phyloP scores from a whole-genome alignment of 1,140 invertebrate species.

The Zelostemma sp. region DNA sequence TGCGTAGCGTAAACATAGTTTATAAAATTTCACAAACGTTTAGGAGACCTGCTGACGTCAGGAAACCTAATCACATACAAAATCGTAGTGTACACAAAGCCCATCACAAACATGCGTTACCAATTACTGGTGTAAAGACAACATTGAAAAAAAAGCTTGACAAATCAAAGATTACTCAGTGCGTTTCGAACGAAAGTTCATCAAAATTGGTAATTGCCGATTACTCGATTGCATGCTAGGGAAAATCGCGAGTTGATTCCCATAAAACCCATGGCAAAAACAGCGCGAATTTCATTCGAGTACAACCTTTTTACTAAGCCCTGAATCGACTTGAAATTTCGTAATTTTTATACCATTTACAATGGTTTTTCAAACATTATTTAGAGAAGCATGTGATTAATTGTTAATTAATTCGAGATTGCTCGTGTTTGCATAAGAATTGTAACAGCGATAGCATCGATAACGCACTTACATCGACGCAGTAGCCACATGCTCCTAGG shows the following conservation, averaged over 20 bases:
- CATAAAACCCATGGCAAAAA: no score
- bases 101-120: slow-evolving; percentile 20
- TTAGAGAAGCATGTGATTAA: no score
- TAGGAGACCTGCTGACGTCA: slow-evolving; percentile 22
- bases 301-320: no score
- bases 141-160: slow-evolving; percentile 19
- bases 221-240: not conserved
- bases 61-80: slow-evolving; percentile 18
- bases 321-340: not conserved
- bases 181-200: no score
- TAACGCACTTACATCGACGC: no score
- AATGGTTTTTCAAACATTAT: not conserved
- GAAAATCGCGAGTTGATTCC: not conserved
- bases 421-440: no score
- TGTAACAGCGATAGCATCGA: no score
- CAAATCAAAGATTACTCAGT: not conserved
- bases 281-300: no score
- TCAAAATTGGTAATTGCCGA: no score
- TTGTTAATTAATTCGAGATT: not conserved
- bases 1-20: not conserved
- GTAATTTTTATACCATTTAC: not conserved
- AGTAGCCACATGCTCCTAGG: not conserved
- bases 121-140: slow-evolving; percentile 9
- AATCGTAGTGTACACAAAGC: slow-evolving; percentile 9
- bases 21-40: slow-evolving; percentile 1